phyloP scores from a whole-genome alignment of 2,888 invertebrate species.

The Smittia aterrima region DNA sequence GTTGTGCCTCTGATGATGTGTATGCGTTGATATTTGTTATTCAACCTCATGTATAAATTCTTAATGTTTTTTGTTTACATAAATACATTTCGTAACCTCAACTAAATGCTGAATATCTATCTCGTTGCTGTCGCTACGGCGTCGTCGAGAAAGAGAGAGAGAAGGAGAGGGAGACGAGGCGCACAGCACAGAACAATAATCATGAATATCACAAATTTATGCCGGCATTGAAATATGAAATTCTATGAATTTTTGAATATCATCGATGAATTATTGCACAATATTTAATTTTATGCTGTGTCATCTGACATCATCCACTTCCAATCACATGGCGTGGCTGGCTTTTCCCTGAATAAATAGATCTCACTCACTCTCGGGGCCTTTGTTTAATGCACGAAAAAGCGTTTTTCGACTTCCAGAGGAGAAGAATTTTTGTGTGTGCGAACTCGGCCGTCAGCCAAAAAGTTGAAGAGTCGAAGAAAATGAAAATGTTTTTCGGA shows the following conservation, averaged over 20 bases:
- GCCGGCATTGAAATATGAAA: conserved; percentile 21
- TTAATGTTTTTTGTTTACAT: conserved; percentile 11
- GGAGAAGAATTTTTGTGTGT: no score
- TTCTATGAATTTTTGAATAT: conserved; percentile 38
- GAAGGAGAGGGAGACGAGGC: neutral
- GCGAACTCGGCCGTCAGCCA: neutral
- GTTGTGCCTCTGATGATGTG: neutral
- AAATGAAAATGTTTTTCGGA: neutral
- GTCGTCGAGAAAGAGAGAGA: neutral
- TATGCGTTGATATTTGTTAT: neutral
- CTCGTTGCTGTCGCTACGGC: neutral
- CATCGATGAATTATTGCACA: conserved; percentile 40
- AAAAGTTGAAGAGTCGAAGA: no score
- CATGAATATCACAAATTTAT: conserved; percentile 34
- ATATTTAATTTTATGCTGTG: conserved; percentile 29
- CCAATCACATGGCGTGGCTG: neutral
- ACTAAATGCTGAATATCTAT: neutral
- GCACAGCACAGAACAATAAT: conserved; percentile 26
- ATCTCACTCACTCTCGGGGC: no score
- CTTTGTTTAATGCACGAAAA: no score
- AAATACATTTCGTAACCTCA: conserved; percentile 6
- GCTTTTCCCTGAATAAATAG: neutral
- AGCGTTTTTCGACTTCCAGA: no score
- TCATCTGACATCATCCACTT: conserved; percentile 6
- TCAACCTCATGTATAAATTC: neutral